Base-by-base conservation (phyloP, 2,797 vertebrate species). In the Hippocampus kuda region DNA sequence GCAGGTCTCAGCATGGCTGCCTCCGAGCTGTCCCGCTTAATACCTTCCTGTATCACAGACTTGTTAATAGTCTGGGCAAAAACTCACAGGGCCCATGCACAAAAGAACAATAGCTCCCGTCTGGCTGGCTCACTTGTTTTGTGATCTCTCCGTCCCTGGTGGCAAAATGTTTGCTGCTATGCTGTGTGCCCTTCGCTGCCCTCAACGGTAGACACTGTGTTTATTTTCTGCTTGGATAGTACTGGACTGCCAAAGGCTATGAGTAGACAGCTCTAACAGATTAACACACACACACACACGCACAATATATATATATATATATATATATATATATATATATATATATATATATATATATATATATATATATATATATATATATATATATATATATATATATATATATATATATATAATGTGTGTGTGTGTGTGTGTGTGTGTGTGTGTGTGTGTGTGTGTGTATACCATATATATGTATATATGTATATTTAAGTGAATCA, bases 1-100 rank as follows among this genome's bases (percentile, higher is more conserved):
- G 90, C 92, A 92, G 90, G 91, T 92, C 92, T 92, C 91, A 92
- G 81, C 80, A 82, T 79, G 81, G 83, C 86, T 84, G 77, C 83
- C 80, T 82, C 79, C 42, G 74, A 85, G 86, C 85, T 87, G 27
- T 27, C 27, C 87, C 79, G 85, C 82, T 86, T 89, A 89, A 89
- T 88, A 86, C 87, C 87, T 83, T 87, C 83, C 83, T 81, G 66
- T 83, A 85, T 86, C 80, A 78, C 81, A 75, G 84, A 84, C 82
- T 85, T 86, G 86, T 87, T 85, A 86, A 86, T 74, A 77, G 76
- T 83, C 83, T 80, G 82, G 83, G 78, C 65, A 68, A 67, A 80
- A 87, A 87, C 79, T 88, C 77, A 75, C 68, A 24, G 27, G n/a
- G 70, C 68, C 75, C 77, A 72, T 64, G 65, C 59, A 77, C 48